phyloP scores from a whole-genome alignment of 2,113 vertebrate genomes.

The Prochilodus magdalenae region DNA sequence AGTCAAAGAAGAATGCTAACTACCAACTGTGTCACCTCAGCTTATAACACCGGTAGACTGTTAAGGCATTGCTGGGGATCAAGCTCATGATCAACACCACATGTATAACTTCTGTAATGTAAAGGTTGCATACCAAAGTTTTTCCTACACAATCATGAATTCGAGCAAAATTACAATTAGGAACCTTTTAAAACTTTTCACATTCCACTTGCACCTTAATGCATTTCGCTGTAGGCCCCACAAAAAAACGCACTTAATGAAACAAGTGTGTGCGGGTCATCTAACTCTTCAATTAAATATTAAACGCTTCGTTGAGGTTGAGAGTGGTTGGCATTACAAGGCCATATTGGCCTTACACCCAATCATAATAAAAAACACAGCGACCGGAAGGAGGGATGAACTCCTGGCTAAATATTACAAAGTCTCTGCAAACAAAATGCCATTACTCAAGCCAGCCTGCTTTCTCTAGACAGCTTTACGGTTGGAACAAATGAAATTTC shows the following conservation, averaged over 20 bases:
- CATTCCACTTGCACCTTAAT: slow-evolving; percentile 12
- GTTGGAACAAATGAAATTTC: slow-evolving; percentile 9
- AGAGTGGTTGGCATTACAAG: slow-evolving; percentile 43
- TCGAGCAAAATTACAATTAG: background rate
- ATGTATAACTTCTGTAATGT: no score
- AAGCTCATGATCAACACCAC: no score
- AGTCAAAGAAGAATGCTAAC: no score
- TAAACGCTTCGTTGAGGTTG: slow-evolving; percentile 44
- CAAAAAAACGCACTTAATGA: slow-evolving; percentile 16
- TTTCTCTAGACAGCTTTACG: slow-evolving; percentile 19
- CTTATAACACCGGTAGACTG: no score
- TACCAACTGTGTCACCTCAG: no score
- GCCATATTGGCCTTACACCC: slow-evolving; percentile 24
- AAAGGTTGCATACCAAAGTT: no score
- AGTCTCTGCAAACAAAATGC: background rate
- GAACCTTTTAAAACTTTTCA: background rate
- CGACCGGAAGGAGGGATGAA: slow-evolving; percentile 10
- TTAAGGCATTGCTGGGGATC: no score
- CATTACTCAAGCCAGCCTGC: slow-evolving; percentile 16
- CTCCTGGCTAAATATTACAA: background rate
- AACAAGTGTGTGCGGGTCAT: slow-evolving; percentile 35
- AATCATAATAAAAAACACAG: slow-evolving; percentile 11
- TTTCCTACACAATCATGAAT: no score
- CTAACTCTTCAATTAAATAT: slow-evolving; percentile 42
- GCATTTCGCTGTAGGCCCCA: background rate